Base-by-base conservation (phyloP, 2,888 invertebrate genomes). In the Pseudoips prasinana region DNA sequence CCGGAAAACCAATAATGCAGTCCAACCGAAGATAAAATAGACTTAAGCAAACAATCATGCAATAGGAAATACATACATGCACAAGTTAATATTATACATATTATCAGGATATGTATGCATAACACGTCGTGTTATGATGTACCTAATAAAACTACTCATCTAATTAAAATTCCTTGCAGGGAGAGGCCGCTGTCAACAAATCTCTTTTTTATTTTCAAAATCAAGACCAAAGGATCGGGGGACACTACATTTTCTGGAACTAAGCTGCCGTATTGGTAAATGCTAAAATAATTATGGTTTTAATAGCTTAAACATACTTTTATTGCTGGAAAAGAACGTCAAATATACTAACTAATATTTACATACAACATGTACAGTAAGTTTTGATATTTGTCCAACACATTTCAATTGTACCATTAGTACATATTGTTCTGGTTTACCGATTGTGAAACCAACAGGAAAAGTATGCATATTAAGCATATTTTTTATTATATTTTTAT, bases 211-310 rank as follows among this genome's bases (percentile, higher is more conserved):
- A 25, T 36, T 42, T 37, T 36, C 34, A 35, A 24, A 31, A 42
- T 34, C 43, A 67, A 71, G 60, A 65, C 70, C 64, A 59, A 57
- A 52, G 68, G 67, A 57, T 46, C 57, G 37, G 53, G 73, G 73
- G 56, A 44, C 47, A 59, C 81, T 83, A 82, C 72, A 43, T 38
- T 64, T 55, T 63, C 49, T 58, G 64, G 40, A 64, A 65, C 73
- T 77, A 86, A 82, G 85, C 87, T 86, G 87, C 86, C 87, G 78
- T 84, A 81, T 88, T 88, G 88, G 88, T 88, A 88, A 88, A 88
- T 88, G 88, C 84, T 85, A 86, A 74, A 67, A 64, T 70, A 65
- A 69, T 73, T 70, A 64, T 30, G 25, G 62, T 49, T 63, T 77
- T 79, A 65, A 43, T 49, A 50, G 69, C 76, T 75, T 65, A 71